Base-by-base conservation (phyloP, 2,113 vertebrate species). In the Phaetusa simplex region DNA sequence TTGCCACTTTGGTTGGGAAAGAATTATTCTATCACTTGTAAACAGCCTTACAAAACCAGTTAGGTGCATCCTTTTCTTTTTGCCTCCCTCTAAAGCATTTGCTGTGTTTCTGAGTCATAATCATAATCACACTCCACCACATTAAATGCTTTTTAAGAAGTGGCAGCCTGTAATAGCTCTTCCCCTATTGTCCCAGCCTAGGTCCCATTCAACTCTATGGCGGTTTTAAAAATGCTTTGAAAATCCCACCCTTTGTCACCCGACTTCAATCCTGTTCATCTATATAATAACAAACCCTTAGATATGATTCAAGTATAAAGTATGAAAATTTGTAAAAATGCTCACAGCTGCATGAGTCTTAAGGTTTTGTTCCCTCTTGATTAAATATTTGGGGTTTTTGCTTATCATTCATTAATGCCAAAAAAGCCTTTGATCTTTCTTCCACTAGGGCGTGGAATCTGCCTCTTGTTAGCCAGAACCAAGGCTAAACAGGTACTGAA, bases 321-420 rank as follows among this genome's bases (percentile, higher is more conserved):
- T 50, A 38, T n/a, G 47, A 82, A 88, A 87, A 90, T 38, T 56
- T 80, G 47, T 42, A 55, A 78, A 95, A 97, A 95, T 50, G 22
- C 45, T 70, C 82, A 70, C 91, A 96, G 84, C 86, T 88, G 88
- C 66, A 9, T 59, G 55, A 78, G 67, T 59, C 76, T 47, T 40
- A 38, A 86, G n/a, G 80, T 78, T 95, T 90, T 95, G 67, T 74
- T 97, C 76, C 59, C 42, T 90, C 82, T 78, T 93, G 92, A 88
- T 90, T 94, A 95, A 96, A 96, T 96, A 95, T 96, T 96, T 96
- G 85, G 90, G 90, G 74, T 0, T 94, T 94, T 96, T 90, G 58
- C 82, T 77, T 71, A 67, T 72, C 76, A 84, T 90, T 93, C 92
- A 82, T 93, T 90, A 90, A 93, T 88, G 82, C 47, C 94, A 74